Base-by-base conservation (phyloP, 64 coral and sea anemone species). In the Pocillopora damicornis region DNA sequence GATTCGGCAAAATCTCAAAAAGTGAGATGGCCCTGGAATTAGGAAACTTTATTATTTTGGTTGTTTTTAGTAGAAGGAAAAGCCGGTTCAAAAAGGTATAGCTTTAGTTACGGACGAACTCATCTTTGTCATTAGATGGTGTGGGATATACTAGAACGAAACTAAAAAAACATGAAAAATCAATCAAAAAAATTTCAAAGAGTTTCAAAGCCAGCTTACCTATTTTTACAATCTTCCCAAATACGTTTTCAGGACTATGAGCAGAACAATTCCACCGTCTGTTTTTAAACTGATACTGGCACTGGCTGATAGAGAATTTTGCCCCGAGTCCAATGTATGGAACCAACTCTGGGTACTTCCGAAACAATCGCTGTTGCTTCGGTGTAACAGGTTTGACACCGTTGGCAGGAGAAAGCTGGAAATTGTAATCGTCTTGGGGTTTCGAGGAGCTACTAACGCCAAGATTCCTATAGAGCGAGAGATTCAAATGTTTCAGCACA, bases 191-290 rank as follows among this genome's bases (percentile, higher is more conserved):
- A 38, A 9, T 8, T 11, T 18, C 18, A 35, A 83, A 67, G 35
- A 51, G 45, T 2, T 10, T 23, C 18, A 25, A 69, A 69, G 1
- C 4, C 10, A 51, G 20, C 91, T 76, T 85, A 96, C 94, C 94
- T 66, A 92, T 76, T 56, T 89, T 96, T 10, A 90, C 64, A 83
- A 96, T 96, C 63, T 96, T 96, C 11, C 94, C 94, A 92, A 96
- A 96, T 4, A 96, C 94, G 58, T 96, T 96, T 79, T 96, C 91
- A 26, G 94, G 94, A 79, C 86, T 96, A 67, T 96, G 94, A 23
- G 94, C 93, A 1, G 97, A 90, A 51, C 93, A 94, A 63, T 94
- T 94, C 93, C 93, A 94, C 26, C 45, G 78, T 66, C 93, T 26
- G 15, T 74, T 81, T 82, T 88, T 90, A 73, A 94, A 94, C 93